phyloP scores from a whole-genome alignment of 2,888 invertebrate genomes.

The Halocaridina rubra region DNA sequence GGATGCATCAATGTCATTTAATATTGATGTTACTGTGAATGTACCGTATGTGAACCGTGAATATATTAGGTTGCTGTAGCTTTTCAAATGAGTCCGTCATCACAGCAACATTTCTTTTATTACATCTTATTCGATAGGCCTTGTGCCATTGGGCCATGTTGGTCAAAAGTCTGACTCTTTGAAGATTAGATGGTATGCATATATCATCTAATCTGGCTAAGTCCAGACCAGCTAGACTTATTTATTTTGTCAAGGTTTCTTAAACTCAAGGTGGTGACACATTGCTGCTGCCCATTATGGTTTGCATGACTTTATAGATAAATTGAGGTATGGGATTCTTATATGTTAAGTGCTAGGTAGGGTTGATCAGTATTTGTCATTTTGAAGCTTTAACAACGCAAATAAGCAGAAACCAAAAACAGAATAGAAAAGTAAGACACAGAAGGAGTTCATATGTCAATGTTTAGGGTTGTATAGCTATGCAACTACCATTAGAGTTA shows the following conservation, averaged over 20 bases:
- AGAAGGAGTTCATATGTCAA: background rate
- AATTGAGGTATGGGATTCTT: too few species aligned
- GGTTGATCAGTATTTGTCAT: background rate
- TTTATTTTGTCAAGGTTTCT: background rate
- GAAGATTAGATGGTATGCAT: too few species aligned
- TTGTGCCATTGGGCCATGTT: conserved; percentile 9
- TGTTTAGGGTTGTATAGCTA: background rate
- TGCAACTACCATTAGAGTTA: too few species aligned
- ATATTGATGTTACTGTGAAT: background rate
- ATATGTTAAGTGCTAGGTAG: too few species aligned
- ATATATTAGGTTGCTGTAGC: conserved; percentile 6
- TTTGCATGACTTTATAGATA: too few species aligned
- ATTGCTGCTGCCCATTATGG: too few species aligned
- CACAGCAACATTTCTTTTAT: background rate
- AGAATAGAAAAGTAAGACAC: background rate
- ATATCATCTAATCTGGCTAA: background rate
- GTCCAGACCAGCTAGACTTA: background rate
- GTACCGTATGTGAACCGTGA: background rate
- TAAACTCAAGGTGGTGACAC: conserved; percentile 22
- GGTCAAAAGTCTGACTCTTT: conserved; percentile 1
- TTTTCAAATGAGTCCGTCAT: conserved; percentile 15
- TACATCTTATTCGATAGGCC: conserved; percentile 1
- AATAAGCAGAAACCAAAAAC: too few species aligned
- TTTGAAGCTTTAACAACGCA: background rate
- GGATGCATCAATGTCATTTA: background rate